phyloP scores from a whole-genome alignment of 2,113 vertebrate species.

The Galeopterus variegatus region DNA sequence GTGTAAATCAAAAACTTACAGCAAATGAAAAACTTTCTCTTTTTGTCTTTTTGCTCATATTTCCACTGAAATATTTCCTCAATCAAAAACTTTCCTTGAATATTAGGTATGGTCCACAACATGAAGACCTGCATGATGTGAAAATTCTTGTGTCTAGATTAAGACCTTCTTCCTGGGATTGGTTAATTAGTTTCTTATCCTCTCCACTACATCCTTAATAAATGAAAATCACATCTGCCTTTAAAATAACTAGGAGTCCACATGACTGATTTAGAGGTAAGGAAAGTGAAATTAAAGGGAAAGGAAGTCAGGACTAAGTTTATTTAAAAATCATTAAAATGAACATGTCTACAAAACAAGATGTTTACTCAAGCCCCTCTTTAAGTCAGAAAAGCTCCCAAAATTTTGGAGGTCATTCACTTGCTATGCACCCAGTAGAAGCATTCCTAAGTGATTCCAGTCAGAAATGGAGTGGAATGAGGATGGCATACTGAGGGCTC shows the following conservation, averaged over 20 bases:
- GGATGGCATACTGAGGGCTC: background rate
- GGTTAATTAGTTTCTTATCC: background rate
- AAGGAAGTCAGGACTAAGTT: slow-evolving; percentile 83
- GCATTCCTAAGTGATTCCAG: slow-evolving; percentile 75
- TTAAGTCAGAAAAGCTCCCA: slow-evolving; percentile 84
- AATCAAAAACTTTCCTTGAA: background rate
- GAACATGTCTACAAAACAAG: slow-evolving; percentile 78
- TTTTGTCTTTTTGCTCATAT: background rate
- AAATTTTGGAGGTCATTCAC: slow-evolving; percentile 73
- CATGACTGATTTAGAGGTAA: slow-evolving; percentile 49
- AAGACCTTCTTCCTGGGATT: background rate
- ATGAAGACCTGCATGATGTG: background rate
- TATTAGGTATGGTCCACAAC: background rate
- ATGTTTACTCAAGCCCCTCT: slow-evolving; percentile 71
- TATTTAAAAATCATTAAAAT: slow-evolving; percentile 77
- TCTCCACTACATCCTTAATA: background rate
- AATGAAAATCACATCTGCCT: slow-evolving; percentile 12
- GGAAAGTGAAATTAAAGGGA: slow-evolving; percentile 82
- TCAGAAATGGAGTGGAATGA: slow-evolving; percentile 68
- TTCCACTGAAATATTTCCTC: background rate
- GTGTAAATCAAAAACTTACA: background rate
- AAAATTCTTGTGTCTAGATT: background rate
- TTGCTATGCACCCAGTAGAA: slow-evolving; percentile 35
- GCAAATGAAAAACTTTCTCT: background rate
- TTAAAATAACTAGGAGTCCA: background rate